Base-by-base conservation (phyloP, 1,140 invertebrate genomes). In the Batillaria attramentaria region DNA sequence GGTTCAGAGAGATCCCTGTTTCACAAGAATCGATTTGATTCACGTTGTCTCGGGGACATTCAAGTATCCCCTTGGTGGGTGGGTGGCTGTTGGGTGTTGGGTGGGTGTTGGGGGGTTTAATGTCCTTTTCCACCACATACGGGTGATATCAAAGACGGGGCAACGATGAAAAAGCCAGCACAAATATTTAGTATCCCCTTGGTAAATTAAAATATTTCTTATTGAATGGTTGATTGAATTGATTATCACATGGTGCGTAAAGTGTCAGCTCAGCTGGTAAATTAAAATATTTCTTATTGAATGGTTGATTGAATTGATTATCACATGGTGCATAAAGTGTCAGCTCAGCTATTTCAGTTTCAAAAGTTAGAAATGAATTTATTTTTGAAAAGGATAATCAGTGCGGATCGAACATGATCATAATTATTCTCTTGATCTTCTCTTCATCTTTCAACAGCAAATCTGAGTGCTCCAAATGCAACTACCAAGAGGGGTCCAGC, bases 401-500 rank as follows among this genome's bases (percentile, higher is more conserved):
- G 46, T 50, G 46, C 20, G 57, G n/a, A 1, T 10, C 24, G 10
- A n/a, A 60, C 31, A 5, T n/a, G 24, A 6, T 60, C 24, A n/a
- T 31, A 10, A 31, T 60, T 31, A n/a, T 20, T 60, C 57, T 60
- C 24, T 60, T 5, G 10, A 35, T 6, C 37, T 66, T 4, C 31
- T 28, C 20, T 10, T 28, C 8, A 18, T 35, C 62, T 31, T 35
- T 35, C 31, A 35, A 31, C 68, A 70, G 68, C 68, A 70, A 70
- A n/a, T 3, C 28, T 5, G 24, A 24, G 42, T 70, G 68, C 68
- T 70, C 68, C 42, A 43, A 70, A 28, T 70, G 68, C 41, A 39
- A 46, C 37, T 70, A 70, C 68, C 68, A 39, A 31, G 68, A 18
- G 13, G 68, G 68, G 20, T 39, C 42, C 68, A 70, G 37, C 41